Base-by-base conservation (phyloP, 2,113 vertebrate genomes). In the Oreotrochilus melanogaster region DNA sequence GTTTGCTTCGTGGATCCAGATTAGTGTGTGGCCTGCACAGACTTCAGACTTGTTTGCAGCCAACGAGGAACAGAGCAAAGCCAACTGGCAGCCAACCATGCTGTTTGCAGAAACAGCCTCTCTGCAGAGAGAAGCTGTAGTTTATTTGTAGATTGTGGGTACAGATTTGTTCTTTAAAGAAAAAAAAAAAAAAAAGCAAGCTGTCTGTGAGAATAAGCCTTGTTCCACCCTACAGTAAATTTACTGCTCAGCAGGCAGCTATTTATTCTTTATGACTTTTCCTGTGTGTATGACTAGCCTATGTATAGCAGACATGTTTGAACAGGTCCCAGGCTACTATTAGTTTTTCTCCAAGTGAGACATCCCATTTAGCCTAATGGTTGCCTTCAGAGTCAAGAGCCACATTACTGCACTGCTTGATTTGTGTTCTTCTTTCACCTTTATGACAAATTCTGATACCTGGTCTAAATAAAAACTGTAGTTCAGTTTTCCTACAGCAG, bases 251-350 rank as follows among this genome's bases (percentile, higher is more conserved):
- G 31, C 65, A 62, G 75, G 50, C 88, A 93, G 67, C 69, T 96
- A 18, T 88, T 97, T 88, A 94, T 86, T 80, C 95, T 92, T 83
- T 39, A 58, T 95, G 94, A 80, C 94, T 96, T 92, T 92, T 94
- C 92, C 88, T 95, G 67, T 79, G 78, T 92, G 69, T 90, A 8
- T 92, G 79, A 74, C 82, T 93, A 84, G 64, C 50, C 88, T 86
- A 27, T 65, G 93, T 90, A 78, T 81, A 93, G 88, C 56, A 86
- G 67, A 72, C 95, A 17, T 90, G 95, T 81, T 39, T 53, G 79
- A 92, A 30, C 93, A 90, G 33, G 92, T 88, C 48, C 72, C 33
- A 82, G 62, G 14, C 85, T 93, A 3, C 74, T 73, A 2, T 51
- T 92, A 33, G 17, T 75, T 93, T 33, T 83, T 54, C 42, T 80